Conservation (phyloP, 1,140 invertebrate genomes). For the Episyrphus balteatus region DNA sequence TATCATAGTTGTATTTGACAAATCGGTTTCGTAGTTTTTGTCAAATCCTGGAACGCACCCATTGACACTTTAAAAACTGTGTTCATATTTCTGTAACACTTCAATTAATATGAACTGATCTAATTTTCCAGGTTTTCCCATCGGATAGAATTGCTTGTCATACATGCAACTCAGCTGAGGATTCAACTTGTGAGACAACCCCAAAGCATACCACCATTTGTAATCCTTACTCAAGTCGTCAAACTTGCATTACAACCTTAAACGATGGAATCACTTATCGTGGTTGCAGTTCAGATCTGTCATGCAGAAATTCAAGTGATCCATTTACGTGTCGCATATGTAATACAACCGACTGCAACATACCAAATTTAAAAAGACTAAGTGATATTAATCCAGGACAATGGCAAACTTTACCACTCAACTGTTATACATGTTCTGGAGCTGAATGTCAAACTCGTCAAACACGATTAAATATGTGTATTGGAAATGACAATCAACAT, state of each 20-base stretch:
- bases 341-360: conserved; percentile 16
- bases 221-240: conserved; percentile 10
- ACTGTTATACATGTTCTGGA: conserved; percentile 16
- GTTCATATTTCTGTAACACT: no score
- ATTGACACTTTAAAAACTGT: no score
- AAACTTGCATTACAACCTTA: conserved; percentile 16
- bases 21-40: no score
- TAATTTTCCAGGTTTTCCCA: conserved; percentile 19
- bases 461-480: conserved; percentile 5
- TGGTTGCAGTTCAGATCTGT: conserved; percentile 17
- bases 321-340: conserved; percentile 14
- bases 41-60: no score
- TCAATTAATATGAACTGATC: background rate
- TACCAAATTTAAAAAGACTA: conserved; percentile 16
- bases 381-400: conserved; percentile 19
- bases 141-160: conserved; percentile 21
- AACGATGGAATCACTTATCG: conserved; percentile 23
- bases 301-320: conserved; percentile 8
- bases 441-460: conserved; percentile 7
- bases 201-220: conserved; percentile 12
- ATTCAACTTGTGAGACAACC: conserved; percentile 10
- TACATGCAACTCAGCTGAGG: conserved; percentile 15
- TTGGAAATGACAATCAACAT: conserved; percentile 13
- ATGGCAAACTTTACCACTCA: conserved; percentile 24
- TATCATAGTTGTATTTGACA: no score